Conservation (phyloP, 64 coral and sea anemone genomes). For the Montipora sp. region DNA sequence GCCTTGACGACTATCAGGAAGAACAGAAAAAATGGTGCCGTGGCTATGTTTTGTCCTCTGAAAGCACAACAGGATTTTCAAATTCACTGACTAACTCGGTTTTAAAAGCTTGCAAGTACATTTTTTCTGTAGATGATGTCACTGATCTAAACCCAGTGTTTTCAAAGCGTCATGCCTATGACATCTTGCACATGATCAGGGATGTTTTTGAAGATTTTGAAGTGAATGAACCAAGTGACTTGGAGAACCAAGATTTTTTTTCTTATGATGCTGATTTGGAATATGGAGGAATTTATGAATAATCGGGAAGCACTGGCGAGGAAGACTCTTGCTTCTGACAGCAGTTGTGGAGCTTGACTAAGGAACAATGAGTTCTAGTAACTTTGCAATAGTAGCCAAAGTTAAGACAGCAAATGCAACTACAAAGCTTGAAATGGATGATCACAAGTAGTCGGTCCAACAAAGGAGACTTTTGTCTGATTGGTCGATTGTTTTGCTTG, state of each 20-base stretch:
- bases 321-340: background rate
- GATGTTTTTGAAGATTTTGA: conserved; percentile 60
- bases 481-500: no score
- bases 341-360: background rate
- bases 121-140: conserved; percentile 20
- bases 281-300: conserved; percentile 42
- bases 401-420: no score
- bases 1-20: conserved; percentile 15
- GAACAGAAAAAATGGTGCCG: background rate
- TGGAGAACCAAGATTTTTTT: background rate
- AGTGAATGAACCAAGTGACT: background rate
- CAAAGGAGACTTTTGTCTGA: no score
- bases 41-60: conserved; percentile 11
- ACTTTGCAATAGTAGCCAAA: no score
- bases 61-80: conserved; percentile 43
- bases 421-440: no score
- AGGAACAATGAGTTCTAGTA: background rate
- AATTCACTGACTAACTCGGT: background rate
- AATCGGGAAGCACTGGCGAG: background rate
- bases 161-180: conserved; percentile 38
- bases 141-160: conserved; percentile 47
- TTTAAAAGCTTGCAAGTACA: conserved; percentile 23
- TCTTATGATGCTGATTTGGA: conserved; percentile 21
- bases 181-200: conserved; percentile 62
- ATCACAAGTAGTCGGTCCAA: no score